Conservation (phyloP, 2,797 vertebrate genomes). For the Sebastes glaucus region DNA sequence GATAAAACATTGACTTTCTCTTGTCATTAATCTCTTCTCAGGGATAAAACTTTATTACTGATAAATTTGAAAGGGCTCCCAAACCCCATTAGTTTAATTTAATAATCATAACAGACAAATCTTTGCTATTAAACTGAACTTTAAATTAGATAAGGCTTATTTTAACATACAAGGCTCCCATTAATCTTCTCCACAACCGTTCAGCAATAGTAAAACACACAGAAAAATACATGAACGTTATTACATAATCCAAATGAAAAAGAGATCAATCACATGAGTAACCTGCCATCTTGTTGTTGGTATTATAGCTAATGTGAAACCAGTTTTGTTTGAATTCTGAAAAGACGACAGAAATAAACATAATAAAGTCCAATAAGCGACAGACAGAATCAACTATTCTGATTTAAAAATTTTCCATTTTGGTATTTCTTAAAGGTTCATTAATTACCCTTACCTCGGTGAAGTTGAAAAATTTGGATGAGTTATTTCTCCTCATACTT, state of each 20-base stretch:
- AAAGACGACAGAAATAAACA: neutral
- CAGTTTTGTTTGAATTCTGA: neutral
- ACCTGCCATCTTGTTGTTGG: neutral
- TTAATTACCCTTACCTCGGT: constrained; percentile 70
- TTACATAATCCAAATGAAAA: neutral
- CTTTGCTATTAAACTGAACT: neutral
- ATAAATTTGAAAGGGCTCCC: neutral
- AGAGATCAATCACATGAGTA: neutral
- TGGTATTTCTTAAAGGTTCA: neutral
- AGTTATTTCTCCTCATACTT: constrained; percentile 68
- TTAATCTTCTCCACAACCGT: neutral
- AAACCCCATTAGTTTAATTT: neutral
- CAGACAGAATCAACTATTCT: neutral
- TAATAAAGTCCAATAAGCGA: neutral
- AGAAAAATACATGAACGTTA: neutral
- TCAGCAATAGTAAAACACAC: neutral
- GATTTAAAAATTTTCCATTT: neutral
- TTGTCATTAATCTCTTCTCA: neutral
- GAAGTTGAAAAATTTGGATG: constrained; percentile 68
- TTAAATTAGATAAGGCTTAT: neutral
- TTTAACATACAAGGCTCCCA: neutral
- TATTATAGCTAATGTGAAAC: neutral
- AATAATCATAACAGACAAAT: neutral
- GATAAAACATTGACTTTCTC: neutral
- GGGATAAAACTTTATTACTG: neutral